Evolutionary conservation across 2,113 vertebrate genomes (phyloP).

Genomic region (Lophius piscatorius): DNA sequence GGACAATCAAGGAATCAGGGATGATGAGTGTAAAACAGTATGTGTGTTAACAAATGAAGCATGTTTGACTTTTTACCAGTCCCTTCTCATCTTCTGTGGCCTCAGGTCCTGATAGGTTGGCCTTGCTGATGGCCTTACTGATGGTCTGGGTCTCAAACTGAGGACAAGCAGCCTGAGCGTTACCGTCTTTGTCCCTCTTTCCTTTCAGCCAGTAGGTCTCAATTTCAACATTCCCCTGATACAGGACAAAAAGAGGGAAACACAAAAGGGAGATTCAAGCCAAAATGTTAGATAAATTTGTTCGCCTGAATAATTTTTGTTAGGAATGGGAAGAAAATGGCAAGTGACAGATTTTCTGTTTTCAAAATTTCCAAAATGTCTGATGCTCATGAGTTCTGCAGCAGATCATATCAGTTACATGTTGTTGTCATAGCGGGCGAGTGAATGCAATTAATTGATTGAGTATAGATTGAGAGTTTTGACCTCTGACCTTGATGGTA

Average conservation of each 20-base stretch:
- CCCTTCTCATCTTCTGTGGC: conserved; percentile 55
- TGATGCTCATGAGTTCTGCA: conserved; percentile 13
- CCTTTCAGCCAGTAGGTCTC: conserved; percentile 82
- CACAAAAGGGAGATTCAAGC: too few species aligned
- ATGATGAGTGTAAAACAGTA: too few species aligned
- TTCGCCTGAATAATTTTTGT: too few species aligned
- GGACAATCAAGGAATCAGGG: conserved; percentile 18
- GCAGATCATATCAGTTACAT: conserved; percentile 7
- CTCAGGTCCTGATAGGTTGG: conserved; percentile 59
- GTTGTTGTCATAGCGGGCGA: neutral
- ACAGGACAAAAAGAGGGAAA: neutral
- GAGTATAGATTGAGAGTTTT: conserved; percentile 4
- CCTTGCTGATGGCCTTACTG: conserved; percentile 69
- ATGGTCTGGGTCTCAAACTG: conserved; percentile 80
- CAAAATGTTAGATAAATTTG: too few species aligned
- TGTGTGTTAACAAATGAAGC: conserved; percentile 23
- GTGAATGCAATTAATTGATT: neutral
- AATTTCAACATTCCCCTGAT: conserved; percentile 73
- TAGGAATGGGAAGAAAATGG: too few species aligned
- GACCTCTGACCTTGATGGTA: conserved; percentile 77
- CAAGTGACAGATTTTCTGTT: neutral
- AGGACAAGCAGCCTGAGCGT: conserved; percentile 78
- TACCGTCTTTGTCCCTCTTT: conserved; percentile 79
- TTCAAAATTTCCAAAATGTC: neutral
- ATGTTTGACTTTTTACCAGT: conserved; percentile 53